Evolutionary conservation across 2,888 invertebrate species (phyloP).

Genomic region (Eubasilissa splendida): DNA sequence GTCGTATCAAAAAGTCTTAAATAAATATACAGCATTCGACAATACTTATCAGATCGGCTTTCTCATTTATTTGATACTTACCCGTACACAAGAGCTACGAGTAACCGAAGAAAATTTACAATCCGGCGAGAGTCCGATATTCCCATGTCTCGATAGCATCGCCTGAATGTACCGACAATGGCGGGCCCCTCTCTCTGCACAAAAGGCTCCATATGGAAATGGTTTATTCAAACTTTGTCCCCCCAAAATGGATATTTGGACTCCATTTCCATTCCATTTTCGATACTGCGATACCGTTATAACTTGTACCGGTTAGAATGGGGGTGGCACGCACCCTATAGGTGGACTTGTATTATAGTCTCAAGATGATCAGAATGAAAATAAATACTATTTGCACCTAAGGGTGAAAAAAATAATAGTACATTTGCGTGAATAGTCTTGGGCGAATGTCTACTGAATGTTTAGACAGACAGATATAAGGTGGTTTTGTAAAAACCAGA

Average conservation of each 20-base stretch:
- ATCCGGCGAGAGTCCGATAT: conserved; percentile 42
- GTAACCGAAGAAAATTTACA: conserved; percentile 43
- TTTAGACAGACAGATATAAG: no score
- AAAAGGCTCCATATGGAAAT: conserved; percentile 56
- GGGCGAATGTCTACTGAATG: no score
- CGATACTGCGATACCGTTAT: conserved; percentile 55
- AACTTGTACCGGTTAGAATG: conserved; percentile 40
- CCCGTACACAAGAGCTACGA: conserved; percentile 36
- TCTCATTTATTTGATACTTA: conserved; percentile 42
- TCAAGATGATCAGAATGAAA: no score
- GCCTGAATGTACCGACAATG: conserved; percentile 24
- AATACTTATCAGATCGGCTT: conserved; percentile 33
- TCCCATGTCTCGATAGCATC: conserved; percentile 46
- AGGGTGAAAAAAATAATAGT: no score
- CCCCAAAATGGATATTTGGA: conserved; percentile 56
- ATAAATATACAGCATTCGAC: conserved; percentile 33
- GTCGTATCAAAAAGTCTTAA: conserved; percentile 19
- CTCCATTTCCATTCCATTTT: conserved; percentile 57
- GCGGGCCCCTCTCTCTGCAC: conserved; percentile 15
- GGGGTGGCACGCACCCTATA: background rate
- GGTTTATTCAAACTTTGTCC: conserved; percentile 59
- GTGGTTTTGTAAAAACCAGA: no score
- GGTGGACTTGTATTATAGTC: no score
- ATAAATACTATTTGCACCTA: no score
- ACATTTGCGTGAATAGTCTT: no score